Base-by-base conservation (phyloP, 1,140 invertebrate genomes). In the Thalassaphorura encarpata region DNA sequence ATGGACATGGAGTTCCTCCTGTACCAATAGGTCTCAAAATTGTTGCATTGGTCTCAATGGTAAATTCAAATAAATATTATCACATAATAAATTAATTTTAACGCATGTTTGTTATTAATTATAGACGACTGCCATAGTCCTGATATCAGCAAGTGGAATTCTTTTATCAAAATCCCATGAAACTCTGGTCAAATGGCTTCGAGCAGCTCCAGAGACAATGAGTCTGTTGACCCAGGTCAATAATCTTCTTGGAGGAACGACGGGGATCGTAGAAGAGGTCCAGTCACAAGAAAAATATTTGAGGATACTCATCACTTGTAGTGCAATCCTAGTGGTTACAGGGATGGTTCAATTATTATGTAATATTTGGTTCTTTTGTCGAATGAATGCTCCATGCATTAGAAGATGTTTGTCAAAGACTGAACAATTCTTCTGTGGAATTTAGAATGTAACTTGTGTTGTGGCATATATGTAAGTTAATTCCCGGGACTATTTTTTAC, bases 261-360 rank as follows among this genome's bases (percentile, higher is more conserved):
- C 56, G 16, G 31, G 27, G 2, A 58, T 58, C 41, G 56, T 58
- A 4, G 56, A 52, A 8, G 56, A 58, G 23, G 56, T 58, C 2
- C 31, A 58, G n/a, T 58, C 56, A 24, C 56, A 58, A 33, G 56
- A 58, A 39, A 51, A 58, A 19, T 58, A 58, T 47, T 43, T 58
- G 23, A 23, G 50, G n/a, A 58, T 52, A n/a, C 56, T 58, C 18
- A 58, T 58, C 28, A 36, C 39, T n/a, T 58, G 56, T 21, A 58
- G 56, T 47, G 56, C 56, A 24, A 40, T 50, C 5, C 23, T 58
- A n/a, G 46, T 58, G 18, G 49, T 29, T 16, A 50, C 56, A 1
- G 56, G 56, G 18, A n/a, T 41, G 6, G 26, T 58, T 5, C 56
- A 58, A 26, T 36, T 58, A 11, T 18, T 58, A 19, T 58, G 56